phyloP scores from a whole-genome alignment of 2,888 invertebrate genomes.

The Gerris lacustris region DNA sequence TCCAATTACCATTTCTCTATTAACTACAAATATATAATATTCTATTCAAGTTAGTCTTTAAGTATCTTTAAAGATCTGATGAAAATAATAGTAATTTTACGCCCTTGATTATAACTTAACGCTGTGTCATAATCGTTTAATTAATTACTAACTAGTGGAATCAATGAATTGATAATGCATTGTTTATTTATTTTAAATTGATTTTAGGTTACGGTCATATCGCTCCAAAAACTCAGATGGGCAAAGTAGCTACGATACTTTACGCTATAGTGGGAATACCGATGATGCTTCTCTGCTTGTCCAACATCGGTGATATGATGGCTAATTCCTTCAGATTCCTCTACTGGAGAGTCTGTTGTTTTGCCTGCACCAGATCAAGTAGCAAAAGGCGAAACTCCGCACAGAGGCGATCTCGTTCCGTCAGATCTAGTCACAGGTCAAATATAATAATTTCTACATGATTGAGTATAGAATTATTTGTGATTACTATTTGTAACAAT shows the following conservation, averaged over 20 bases:
- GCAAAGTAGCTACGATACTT: constrained; percentile 88
- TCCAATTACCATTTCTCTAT: too few species aligned
- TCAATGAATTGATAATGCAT: too few species aligned
- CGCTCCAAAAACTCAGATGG: constrained; percentile 83
- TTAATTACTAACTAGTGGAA: too few species aligned
- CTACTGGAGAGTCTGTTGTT: constrained; percentile 89
- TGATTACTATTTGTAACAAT: too few species aligned
- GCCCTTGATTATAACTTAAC: too few species aligned
- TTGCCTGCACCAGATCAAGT: constrained; percentile 60
- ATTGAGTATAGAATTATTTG: background rate
- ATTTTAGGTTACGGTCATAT: constrained; percentile 83
- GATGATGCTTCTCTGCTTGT: constrained; percentile 83
- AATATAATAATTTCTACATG: constrained; percentile 17
- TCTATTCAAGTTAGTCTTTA: too few species aligned
- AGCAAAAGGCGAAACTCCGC: constrained; percentile 36
- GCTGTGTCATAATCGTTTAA: too few species aligned
- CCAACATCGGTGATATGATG: constrained; percentile 88
- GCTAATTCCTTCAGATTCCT: constrained; percentile 83
- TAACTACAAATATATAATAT: too few species aligned
- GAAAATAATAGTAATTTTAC: too few species aligned
- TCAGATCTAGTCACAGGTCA: constrained; percentile 31
- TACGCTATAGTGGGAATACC: constrained; percentile 93
- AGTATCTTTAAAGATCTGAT: too few species aligned
- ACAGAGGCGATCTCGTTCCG: constrained; percentile 35
- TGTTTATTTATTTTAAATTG: background rate